These are phyloP conservation scores for Archocentrus centrarchus DNA, from an alignment of 2,113 vertebrate genomes.

Conservation along the genomic window DNA sequence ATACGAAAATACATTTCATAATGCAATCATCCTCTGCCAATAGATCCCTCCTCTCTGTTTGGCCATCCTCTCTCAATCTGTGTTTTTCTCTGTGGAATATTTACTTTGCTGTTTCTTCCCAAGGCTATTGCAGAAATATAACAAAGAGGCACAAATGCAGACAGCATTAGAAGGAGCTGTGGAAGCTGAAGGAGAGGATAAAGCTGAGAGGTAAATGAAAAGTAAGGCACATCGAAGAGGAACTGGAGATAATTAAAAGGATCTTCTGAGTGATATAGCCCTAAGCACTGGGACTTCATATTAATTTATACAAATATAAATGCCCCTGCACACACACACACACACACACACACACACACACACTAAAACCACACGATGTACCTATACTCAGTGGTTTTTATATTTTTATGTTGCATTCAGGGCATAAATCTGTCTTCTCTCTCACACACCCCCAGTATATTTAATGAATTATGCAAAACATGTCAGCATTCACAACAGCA, in stretches of 20 bases:
- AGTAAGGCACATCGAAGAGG: slow-evolving; percentile 36
- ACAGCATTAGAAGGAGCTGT: slow-evolving; percentile 42
- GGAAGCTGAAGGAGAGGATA: slow-evolving; percentile 44
- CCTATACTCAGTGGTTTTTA: not conserved
- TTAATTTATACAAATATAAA: slow-evolving; percentile 56
- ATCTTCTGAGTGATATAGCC: slow-evolving; percentile 57
- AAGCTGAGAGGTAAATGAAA: slow-evolving; percentile 57
- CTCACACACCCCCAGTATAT: not conserved
- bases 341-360: not conserved
- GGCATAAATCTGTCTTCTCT: slow-evolving; percentile 36
- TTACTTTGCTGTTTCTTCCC: slow-evolving; percentile 44
- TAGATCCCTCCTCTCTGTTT: slow-evolving; percentile 40
- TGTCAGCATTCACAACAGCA: slow-evolving; percentile 37
- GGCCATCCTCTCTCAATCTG: slow-evolving; percentile 16
- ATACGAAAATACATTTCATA: slow-evolving; percentile 46
- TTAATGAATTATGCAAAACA: slow-evolving; percentile 52
- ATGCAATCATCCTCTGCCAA: slow-evolving; percentile 24
- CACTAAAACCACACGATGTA: slow-evolving; percentile 28
- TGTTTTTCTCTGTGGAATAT: slow-evolving; percentile 52
- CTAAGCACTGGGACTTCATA: slow-evolving; percentile 32
- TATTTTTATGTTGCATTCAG: slow-evolving; percentile 2
- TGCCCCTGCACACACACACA: not conserved
- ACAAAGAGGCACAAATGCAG: slow-evolving; percentile 62
- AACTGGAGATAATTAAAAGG: slow-evolving; percentile 71
- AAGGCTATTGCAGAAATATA: slow-evolving; percentile 57